phyloP scores from a whole-genome alignment of 2,888 invertebrate genomes.

The Tillus elongatus region DNA sequence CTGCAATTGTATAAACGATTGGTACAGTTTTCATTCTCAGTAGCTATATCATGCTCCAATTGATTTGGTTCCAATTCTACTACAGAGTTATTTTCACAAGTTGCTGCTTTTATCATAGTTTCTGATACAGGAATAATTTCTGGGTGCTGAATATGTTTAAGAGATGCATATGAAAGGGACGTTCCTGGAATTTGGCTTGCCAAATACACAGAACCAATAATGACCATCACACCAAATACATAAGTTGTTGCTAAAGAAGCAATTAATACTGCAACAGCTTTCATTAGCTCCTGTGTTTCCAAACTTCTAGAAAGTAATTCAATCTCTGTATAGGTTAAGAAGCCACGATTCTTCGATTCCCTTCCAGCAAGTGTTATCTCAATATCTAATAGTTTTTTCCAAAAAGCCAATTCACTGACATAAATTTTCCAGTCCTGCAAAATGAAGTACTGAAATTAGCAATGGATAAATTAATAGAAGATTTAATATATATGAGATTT shows the following conservation, averaged over 20 bases:
- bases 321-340: slow-evolving; percentile 77
- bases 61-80: neutral
- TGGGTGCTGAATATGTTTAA: neutral
- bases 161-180: neutral
- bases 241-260: slow-evolving; percentile 54
- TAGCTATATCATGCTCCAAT: neutral
- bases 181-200: slow-evolving; percentile 45
- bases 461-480: neutral
- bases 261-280: slow-evolving; percentile 46
- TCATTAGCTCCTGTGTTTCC: slow-evolving; percentile 44
- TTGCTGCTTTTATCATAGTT: neutral
- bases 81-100: neutral
- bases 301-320: slow-evolving; percentile 46
- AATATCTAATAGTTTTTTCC: slow-evolving; percentile 57
- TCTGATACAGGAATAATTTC: neutral
- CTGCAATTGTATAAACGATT: neutral
- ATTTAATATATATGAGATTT: too few species aligned
- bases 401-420: slow-evolving; percentile 67
- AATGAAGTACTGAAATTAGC: slow-evolving; percentile 21
- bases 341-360: slow-evolving; percentile 64
- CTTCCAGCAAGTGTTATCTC: slow-evolving; percentile 65
- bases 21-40: neutral
- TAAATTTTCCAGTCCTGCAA: slow-evolving; percentile 79
- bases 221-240: slow-evolving; percentile 49
- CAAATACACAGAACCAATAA: slow-evolving; percentile 51